These are phyloP conservation scores for Cremastinae sp. DNA, from an alignment of 2,888 invertebrate species.

Conservation along the genomic window DNA sequence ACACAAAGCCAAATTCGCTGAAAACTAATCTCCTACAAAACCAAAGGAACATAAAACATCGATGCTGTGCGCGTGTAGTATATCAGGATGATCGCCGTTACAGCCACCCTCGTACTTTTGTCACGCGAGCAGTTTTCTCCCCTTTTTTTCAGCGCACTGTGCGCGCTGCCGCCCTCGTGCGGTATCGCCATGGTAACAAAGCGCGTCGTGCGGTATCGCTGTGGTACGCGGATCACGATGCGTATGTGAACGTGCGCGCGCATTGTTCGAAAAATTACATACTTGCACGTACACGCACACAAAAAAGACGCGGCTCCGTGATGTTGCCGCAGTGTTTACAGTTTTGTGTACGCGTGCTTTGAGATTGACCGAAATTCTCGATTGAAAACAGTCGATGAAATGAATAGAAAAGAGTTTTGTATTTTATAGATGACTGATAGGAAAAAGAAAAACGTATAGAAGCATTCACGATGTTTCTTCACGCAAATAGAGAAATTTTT, in stretches of 20 bases:
- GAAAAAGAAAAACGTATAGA: too few species aligned
- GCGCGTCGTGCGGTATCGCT: conserved; percentile 33
- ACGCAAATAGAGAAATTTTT: too few species aligned
- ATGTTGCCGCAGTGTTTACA: too few species aligned
- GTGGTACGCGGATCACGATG: conserved; percentile 3
- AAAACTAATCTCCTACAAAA: neutral
- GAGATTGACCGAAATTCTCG: neutral
- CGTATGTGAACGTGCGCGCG: too few species aligned
- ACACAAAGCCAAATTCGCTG: neutral
- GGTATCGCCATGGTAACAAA: conserved; percentile 54
- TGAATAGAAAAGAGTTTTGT: too few species aligned
- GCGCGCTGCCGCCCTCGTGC: conserved; percentile 30
- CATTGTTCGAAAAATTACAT: too few species aligned
- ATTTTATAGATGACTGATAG: too few species aligned
- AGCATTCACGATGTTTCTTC: too few species aligned
- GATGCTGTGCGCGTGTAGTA: conserved; percentile 16
- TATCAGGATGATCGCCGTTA: conserved; percentile 19
- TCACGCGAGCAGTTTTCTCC: conserved; percentile 40
- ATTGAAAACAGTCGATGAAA: too few species aligned
- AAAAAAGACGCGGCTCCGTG: neutral
- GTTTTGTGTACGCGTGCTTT: neutral
- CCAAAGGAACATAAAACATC: neutral
- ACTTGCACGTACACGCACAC: neutral
- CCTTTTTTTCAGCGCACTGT: conserved; percentile 25
- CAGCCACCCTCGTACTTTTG: conserved; percentile 43